Evolutionary conservation across 1,140 invertebrate genomes (phyloP).

Genomic region (Globodera rostochiensis): DNA sequence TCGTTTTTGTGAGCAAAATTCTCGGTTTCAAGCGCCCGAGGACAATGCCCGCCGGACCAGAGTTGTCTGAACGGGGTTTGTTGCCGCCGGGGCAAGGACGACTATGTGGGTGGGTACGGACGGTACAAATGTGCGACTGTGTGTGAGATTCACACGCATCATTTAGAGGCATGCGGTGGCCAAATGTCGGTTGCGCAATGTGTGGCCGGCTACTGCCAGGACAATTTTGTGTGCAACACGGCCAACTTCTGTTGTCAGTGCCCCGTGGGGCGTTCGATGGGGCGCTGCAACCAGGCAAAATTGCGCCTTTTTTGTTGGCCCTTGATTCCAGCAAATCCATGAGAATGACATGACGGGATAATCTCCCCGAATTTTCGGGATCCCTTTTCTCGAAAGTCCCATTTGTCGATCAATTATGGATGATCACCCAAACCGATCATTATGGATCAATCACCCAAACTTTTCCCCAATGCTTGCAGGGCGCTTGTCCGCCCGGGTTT

Average conservation of each 20-base stretch:
- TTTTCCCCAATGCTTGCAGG: neutral
- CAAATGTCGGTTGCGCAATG: conserved; percentile 43
- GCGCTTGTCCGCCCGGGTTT: conserved; percentile 46
- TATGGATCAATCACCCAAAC: no score
- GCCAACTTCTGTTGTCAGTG: conserved; percentile 57
- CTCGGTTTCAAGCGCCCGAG: conserved; percentile 8
- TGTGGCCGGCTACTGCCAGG: conserved; percentile 26
- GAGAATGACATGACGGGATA: no score
- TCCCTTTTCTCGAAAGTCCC: no score
- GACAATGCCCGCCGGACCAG: conserved; percentile 37
- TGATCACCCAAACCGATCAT: no score
- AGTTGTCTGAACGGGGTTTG: conserved; percentile 55
- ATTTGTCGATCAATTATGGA: no score
- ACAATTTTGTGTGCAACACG: conserved; percentile 40
- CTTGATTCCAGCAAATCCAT: neutral
- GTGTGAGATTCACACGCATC: neutral
- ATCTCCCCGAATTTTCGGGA: no score
- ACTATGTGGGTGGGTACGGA: conserved; percentile 40
- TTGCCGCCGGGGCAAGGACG: conserved; percentile 42
- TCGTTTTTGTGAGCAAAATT: neutral
- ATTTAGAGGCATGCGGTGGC: conserved; percentile 49
- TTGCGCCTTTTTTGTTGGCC: neutral
- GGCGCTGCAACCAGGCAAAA: conserved; percentile 46
- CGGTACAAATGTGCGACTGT: neutral
- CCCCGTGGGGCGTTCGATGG: conserved; percentile 44